phyloP scores from a whole-genome alignment of 2,113 vertebrate genomes.

The Phainopepla nitens region DNA sequence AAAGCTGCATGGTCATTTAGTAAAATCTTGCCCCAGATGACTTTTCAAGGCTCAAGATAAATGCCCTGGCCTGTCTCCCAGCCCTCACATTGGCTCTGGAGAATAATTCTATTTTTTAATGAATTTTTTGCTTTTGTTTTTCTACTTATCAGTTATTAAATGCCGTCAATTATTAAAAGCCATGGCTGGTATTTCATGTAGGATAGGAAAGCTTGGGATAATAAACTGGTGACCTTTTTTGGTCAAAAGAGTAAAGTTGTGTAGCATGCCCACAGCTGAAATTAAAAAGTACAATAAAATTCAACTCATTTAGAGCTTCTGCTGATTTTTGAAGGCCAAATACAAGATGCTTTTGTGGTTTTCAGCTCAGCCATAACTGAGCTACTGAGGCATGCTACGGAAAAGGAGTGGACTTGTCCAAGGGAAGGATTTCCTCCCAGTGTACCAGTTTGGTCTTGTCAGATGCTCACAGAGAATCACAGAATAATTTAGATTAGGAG shows the following conservation, averaged over 20 bases:
- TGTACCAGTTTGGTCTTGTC: background rate
- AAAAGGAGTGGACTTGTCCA: background rate
- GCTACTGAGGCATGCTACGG: background rate
- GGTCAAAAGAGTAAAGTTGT: background rate
- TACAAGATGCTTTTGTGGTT: background rate
- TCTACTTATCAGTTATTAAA: background rate
- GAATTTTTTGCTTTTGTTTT: background rate
- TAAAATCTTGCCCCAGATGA: background rate
- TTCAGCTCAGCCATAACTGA: background rate
- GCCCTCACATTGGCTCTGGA: background rate
- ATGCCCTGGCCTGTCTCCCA: background rate
- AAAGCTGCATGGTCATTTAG: background rate
- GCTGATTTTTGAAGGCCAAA: background rate
- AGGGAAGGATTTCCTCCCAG: background rate
- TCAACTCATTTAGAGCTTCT: background rate
- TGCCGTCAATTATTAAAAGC: background rate
- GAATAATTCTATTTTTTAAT: background rate
- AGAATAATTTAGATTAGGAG: background rate
- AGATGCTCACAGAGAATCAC: background rate
- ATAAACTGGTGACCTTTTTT: background rate
- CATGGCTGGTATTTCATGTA: background rate
- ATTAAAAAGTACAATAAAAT: background rate
- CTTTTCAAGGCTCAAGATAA: background rate
- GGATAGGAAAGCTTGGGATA: background rate
- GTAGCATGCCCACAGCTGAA: background rate